These are phyloP conservation scores for Sphinx pinastri DNA, from an alignment of 2,888 invertebrate genomes.

Conservation along the genomic window DNA sequence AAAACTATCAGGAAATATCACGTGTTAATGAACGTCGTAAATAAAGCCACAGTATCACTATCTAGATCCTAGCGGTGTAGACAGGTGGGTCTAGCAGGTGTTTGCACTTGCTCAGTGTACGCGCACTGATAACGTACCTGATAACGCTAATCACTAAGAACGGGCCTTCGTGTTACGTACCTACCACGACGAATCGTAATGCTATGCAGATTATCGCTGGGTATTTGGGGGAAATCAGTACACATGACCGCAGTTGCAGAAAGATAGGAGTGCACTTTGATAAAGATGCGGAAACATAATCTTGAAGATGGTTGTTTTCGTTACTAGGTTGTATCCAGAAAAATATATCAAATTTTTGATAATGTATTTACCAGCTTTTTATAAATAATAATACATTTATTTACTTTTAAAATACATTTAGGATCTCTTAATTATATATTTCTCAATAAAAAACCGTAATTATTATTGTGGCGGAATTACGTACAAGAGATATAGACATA, in stretches of 20 bases:
- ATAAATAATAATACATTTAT: too few relatives aligned
- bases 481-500: too few relatives aligned
- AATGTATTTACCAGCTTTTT: too few relatives aligned
- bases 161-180: conserved; percentile 33
- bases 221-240: neutral
- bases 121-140: conserved; percentile 69
- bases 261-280: too few relatives aligned
- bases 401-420: too few relatives aligned
- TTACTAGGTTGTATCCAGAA: too few relatives aligned
- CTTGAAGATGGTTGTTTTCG: too few relatives aligned
- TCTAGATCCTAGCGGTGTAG: conserved; percentile 34
- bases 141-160: conserved; percentile 60
- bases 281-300: too few relatives aligned
- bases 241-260: neutral
- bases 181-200: conserved; percentile 14
- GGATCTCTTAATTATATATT: too few relatives aligned
- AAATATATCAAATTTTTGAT: too few relatives aligned
- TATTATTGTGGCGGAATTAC: too few relatives aligned
- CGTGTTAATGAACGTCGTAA: conserved; percentile 21
- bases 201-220: neutral
- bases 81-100: conserved; percentile 77
- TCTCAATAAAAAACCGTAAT: too few relatives aligned
- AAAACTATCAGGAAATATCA: conserved; percentile 24
- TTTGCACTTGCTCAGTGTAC: conserved; percentile 71
- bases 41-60: conserved; percentile 28